Conservation (phyloP, 1,140 invertebrate genomes). For the Oscheius sp. region DNA sequence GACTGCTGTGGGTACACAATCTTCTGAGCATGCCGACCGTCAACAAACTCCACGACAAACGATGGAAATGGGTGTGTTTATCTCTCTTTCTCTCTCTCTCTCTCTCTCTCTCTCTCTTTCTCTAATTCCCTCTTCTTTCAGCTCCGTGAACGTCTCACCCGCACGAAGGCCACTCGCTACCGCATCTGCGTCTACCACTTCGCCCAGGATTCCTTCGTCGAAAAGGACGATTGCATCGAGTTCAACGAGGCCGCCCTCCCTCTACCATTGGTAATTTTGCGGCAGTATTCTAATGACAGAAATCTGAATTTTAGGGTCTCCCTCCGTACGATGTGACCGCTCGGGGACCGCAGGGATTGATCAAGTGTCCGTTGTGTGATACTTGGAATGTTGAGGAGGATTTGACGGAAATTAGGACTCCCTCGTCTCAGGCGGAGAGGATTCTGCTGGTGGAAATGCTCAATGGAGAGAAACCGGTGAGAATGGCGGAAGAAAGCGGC, state of each 20-base stretch:
- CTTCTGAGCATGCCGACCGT: not conserved
- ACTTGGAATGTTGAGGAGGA: constrained; percentile 6
- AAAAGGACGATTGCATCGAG: constrained; percentile 1
- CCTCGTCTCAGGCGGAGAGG: constrained; percentile 16
- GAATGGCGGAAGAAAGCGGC: too few relatives aligned
- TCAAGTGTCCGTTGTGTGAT: constrained; percentile 20
- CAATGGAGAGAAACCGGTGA: constrained; percentile 3
- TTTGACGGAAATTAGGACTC: constrained; percentile 2
- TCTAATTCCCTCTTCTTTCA: not conserved
- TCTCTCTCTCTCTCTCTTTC: too few relatives aligned
- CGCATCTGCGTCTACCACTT: constrained; percentile 26
- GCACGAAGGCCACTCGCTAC: constrained; percentile 15
- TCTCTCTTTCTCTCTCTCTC: too few relatives aligned
- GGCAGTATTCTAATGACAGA: too few relatives aligned
- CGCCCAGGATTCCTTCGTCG: not conserved
- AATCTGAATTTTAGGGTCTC: not conserved
- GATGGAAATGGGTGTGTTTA: constrained; percentile 1
- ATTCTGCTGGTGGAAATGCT: constrained; percentile 14
- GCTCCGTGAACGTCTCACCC: not conserved
- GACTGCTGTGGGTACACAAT: not conserved
- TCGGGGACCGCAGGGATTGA: not conserved
- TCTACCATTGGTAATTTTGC: not conserved
- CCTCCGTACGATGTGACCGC: constrained; percentile 17
- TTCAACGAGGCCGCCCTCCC: constrained; percentile 9
- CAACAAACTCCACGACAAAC: not conserved